phyloP scores from a whole-genome alignment of 2,113 vertebrate genomes.

The Sisor rabdophorus region DNA sequence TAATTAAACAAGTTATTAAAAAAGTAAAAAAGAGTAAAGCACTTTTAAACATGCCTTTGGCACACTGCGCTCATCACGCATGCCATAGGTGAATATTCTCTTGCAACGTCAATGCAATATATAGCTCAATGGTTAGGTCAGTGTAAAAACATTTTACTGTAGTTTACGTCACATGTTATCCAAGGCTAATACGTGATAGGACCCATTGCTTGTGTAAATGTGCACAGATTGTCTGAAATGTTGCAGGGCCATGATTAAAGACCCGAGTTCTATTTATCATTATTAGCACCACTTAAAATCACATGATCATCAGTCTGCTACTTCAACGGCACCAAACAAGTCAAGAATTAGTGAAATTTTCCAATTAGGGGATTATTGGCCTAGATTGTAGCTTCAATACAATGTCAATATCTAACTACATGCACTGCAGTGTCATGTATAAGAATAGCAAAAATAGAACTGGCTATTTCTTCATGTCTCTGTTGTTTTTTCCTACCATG shows the following conservation, averaged over 20 bases:
- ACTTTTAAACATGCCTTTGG: not conserved
- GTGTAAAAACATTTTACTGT: no score
- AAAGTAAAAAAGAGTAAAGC: not conserved
- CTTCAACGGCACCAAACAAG: not conserved
- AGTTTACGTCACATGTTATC: not conserved
- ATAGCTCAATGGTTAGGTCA: no score
- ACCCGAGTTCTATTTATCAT: not conserved
- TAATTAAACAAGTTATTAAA: not conserved
- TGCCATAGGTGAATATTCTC: not conserved
- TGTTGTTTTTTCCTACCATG: slow-evolving; percentile 10
- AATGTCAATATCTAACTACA: not conserved
- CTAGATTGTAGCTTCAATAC: not conserved
- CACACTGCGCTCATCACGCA: not conserved
- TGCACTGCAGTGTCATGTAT: not conserved
- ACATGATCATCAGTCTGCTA: slow-evolving; percentile 16
- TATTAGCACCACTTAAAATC: slow-evolving; percentile 11
- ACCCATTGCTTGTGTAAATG: not conserved
- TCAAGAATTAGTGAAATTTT: not conserved
- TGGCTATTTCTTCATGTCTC: slow-evolving; percentile 15
- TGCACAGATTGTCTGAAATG: not conserved
- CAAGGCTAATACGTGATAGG: not conserved
- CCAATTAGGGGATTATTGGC: not conserved
- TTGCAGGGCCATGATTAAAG: slow-evolving; percentile 1
- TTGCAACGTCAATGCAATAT: no score
- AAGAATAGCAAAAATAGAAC: not conserved